phyloP scores from a whole-genome alignment of 2,797 vertebrate genomes.

The Falco concolor region DNA sequence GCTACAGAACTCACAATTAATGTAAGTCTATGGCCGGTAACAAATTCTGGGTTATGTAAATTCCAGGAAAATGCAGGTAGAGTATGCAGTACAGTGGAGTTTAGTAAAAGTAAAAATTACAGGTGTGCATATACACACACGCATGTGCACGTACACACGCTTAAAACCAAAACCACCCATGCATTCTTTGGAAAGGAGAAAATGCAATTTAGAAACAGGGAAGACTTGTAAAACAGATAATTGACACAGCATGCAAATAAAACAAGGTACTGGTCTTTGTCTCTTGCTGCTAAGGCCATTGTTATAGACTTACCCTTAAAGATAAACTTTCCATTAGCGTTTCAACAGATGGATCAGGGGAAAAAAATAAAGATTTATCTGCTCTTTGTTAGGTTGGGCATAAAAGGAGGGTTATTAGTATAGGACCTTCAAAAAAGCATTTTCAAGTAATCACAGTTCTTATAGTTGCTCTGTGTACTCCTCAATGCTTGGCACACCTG shows the following conservation, averaged over 20 bases:
- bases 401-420: background rate
- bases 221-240: background rate
- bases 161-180: background rate
- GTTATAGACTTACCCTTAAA: background rate
- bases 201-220: background rate
- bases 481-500: background rate
- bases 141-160: no score
- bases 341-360: background rate
- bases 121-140: background rate
- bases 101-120: background rate
- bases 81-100: background rate
- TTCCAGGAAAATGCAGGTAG: background rate
- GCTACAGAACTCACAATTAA: background rate
- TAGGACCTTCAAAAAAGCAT: background rate
- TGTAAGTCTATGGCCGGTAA: background rate
- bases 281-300: background rate
- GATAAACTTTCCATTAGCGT: background rate
- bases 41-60: background rate
- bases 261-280: background rate
- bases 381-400: background rate
- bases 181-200: background rate
- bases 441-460: background rate
- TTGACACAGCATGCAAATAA: background rate
- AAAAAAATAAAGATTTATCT: background rate
- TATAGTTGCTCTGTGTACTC: background rate